These are phyloP conservation scores for Tapirus indicus DNA, from an alignment of 2,797 vertebrate genomes.

Conservation along the genomic window DNA sequence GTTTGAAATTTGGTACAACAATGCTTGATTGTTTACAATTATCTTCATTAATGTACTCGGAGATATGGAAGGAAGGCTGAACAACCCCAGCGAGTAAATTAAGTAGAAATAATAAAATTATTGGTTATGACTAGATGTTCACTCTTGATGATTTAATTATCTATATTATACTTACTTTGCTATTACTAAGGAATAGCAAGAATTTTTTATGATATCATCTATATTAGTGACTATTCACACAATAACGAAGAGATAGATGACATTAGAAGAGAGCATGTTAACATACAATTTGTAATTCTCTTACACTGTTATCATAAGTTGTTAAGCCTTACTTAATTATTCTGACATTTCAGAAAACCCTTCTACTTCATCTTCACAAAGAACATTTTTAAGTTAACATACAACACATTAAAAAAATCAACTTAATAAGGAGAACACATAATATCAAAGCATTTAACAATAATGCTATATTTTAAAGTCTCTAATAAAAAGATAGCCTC, in stretches of 20 bases:
- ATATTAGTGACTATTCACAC: not conserved
- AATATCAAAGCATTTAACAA: conserved; percentile 7
- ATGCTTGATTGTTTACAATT: not conserved
- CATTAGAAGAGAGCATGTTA: not conserved
- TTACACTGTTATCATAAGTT: conserved; percentile 6
- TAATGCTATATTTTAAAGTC: conserved; percentile 27
- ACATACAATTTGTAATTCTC: not conserved
- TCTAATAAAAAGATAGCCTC: conserved; percentile 27
- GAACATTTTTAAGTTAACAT: conserved; percentile 22
- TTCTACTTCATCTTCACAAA: not conserved
- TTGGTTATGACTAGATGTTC: not conserved
- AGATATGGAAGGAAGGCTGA: not conserved
- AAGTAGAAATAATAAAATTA: not conserved
- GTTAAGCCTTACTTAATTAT: conserved; percentile 44
- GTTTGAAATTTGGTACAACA: not conserved
- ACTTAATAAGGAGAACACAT: conserved; percentile 9
- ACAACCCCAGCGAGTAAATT: not conserved
- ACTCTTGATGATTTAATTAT: not conserved
- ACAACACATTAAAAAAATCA: not conserved
- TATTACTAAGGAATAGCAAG: not conserved
- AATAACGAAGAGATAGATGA: not conserved
- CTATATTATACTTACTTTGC: not conserved
- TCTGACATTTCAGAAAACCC: conserved; percentile 52
- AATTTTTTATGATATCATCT: not conserved
- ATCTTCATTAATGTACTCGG: not conserved